Percentiles rank a stretch among this genome's conserved stretches.
Evolutionary conservation across 53 echinoderm and acorn worm genomes (phyloP).

Genomic region (Temnopleurus reevesii): DNA sequence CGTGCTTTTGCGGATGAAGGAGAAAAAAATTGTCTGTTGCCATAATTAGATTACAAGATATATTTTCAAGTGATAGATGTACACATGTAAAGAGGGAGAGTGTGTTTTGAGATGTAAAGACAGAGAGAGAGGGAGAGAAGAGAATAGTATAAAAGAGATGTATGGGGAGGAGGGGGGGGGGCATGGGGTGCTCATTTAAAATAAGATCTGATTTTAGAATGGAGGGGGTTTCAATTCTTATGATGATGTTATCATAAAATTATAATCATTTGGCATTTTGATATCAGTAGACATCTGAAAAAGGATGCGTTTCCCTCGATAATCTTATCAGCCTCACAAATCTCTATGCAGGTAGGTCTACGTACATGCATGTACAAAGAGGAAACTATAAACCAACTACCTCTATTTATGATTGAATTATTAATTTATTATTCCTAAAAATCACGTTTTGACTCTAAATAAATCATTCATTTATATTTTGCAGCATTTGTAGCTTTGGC

Average conservation of each 20-base stretch:
- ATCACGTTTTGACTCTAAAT: neutral
- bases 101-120: no score
- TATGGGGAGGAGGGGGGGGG: no score
- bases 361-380: no score
- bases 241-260: constrained; percentile 17
- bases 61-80: constrained; percentile 34
- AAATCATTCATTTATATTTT: neutral
- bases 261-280: constrained; percentile 28
- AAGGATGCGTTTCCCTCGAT: constrained; percentile 1
- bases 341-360: constrained; percentile 21
- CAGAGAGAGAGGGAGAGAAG: constrained; percentile 7
- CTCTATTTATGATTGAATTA: neutral
- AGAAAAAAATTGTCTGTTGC: constrained; percentile 12
- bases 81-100: no score
- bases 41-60: constrained; percentile 28
- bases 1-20: neutral
- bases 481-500: neutral
- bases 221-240: neutral
- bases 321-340: neutral
- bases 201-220: constrained; percentile 4
- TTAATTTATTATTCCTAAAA: neutral
- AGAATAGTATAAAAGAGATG: no score
- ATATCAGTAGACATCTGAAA: constrained; percentile 21
- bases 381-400: neutral
- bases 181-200: neutral